Evolutionary conservation across 64 coral and sea anemone species (phyloP), one percentile per base, ranked within the genome.

Genomic region (Orbicella faveolata): DNA sequence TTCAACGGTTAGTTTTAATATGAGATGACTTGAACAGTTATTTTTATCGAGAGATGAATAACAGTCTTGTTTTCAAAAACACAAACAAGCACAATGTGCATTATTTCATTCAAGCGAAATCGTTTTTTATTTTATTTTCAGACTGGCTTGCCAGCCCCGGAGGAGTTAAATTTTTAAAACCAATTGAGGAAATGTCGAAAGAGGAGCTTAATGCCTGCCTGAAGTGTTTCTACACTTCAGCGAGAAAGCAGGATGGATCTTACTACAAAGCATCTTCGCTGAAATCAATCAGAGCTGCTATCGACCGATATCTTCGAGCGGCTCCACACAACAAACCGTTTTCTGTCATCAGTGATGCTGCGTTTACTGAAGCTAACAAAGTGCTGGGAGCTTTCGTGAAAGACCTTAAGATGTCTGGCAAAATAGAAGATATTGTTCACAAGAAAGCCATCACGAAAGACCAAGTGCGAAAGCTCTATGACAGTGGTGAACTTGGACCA

Each of bases 121-220:
- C 30, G 15, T 61, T 19, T 53, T 36, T 51, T 2, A 36, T 73
- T 15, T 57, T 86, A 34, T 63, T 79, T 87, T 34, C 53, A 92
- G 90, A 88, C 18, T 93, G 77, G 91, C 76, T 80, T 10, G 39
- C 61, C 15, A 93, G 65, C 67, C 70, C 76, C 63, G 79, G 77
- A 57, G 81, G 81, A 2, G 35, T 35, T 68, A 88, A 93, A 37
- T 88, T 75, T 73, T 18, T 70, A 12, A 93, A 88, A 75, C 83
- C 88, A 11, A 94, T 94, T 33, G 89, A 88, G 5, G 87, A 94
- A 54, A 94, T 94, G 92, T 79, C 87, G 21, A 93, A 79, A 82
- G 77, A 63, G 17, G 80, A 94, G 75, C 34, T 94, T 34, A 94
- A 94, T 90, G 13, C 35, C n/a, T 94, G 88, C 35, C 79, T 94